Conservation (phyloP, 2,113 vertebrate species). For the Morone chrysops region DNA sequence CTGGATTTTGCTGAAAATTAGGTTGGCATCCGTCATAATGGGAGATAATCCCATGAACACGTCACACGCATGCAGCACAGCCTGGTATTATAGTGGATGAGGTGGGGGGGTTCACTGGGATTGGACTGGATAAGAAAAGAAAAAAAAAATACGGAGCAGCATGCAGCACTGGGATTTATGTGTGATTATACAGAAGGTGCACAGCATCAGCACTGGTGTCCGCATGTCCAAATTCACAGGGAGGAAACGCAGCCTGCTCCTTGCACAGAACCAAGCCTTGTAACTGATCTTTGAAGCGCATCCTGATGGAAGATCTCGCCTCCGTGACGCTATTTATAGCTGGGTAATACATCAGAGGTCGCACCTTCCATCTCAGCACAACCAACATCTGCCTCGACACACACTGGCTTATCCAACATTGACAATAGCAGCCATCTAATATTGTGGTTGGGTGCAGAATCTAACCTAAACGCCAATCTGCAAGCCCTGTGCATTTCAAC, state of each 20-base stretch:
- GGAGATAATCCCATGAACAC: constrained; percentile 56
- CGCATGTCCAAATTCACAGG: constrained; percentile 37
- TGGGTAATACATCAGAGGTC: constrained; percentile 79
- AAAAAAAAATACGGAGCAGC: not conserved
- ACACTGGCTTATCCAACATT: constrained; percentile 53
- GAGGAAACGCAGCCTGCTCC: constrained; percentile 50
- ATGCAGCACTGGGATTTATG: constrained; percentile 3
- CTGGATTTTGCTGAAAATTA: constrained; percentile 56
- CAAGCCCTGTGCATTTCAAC: not conserved
- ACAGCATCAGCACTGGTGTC: constrained; percentile 35
- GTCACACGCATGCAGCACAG: constrained; percentile 7
- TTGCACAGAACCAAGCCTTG: constrained; percentile 66
- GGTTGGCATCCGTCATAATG: constrained; percentile 38
- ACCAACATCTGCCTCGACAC: constrained; percentile 77
- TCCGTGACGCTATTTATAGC: constrained; percentile 79
- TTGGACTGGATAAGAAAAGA: constrained; percentile 22
- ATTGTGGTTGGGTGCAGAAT: constrained; percentile 20
- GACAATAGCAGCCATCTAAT: constrained; percentile 38
- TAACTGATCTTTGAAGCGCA: constrained; percentile 76
- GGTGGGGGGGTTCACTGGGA: constrained; percentile 1
- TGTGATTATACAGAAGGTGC: constrained; percentile 19
- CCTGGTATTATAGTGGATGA: not conserved
- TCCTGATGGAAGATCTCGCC: constrained; percentile 78
- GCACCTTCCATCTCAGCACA: constrained; percentile 75
- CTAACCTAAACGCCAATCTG: constrained; percentile 2